Conservation (phyloP, 2,797 vertebrate species). For the Aphelocoma californica region DNA sequence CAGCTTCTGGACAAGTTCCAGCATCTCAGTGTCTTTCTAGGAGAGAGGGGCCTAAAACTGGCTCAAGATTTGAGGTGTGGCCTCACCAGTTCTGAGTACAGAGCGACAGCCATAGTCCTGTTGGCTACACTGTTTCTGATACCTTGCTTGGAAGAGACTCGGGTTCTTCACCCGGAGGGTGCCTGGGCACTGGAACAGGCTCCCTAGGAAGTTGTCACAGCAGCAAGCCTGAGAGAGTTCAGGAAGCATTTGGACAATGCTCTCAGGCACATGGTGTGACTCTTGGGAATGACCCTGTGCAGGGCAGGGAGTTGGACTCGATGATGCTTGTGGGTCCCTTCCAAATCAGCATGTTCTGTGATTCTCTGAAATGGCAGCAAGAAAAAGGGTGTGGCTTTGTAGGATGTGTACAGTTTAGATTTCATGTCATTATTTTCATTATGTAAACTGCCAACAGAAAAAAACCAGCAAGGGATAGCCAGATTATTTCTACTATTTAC, state of each 20-base stretch:
- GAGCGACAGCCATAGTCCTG: too few species aligned
- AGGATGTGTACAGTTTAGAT: not conserved
- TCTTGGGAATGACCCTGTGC: not conserved
- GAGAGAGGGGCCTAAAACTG: not conserved
- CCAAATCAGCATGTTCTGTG: not conserved
- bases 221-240: not conserved
- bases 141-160: not conserved
- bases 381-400: not conserved
- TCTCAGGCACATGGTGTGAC: accelerated
- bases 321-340: not conserved
- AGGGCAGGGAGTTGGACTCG: not conserved
- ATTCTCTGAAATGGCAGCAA: not conserved
- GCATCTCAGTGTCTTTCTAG: not conserved
- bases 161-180: not conserved
- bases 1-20: not conserved
- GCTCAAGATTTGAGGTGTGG: not conserved
- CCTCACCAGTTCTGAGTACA: not conserved
- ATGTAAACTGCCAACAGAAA: not conserved
- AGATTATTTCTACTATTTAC: not conserved
- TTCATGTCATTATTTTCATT: not conserved
- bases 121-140: not conserved
- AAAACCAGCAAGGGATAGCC: not conserved
- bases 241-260: accelerated
- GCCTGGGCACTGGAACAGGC: not conserved
- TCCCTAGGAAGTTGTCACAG: not conserved